Conservation (phyloP, 1,140 invertebrate species). For the Macrobrachium rosenbergii region DNA sequence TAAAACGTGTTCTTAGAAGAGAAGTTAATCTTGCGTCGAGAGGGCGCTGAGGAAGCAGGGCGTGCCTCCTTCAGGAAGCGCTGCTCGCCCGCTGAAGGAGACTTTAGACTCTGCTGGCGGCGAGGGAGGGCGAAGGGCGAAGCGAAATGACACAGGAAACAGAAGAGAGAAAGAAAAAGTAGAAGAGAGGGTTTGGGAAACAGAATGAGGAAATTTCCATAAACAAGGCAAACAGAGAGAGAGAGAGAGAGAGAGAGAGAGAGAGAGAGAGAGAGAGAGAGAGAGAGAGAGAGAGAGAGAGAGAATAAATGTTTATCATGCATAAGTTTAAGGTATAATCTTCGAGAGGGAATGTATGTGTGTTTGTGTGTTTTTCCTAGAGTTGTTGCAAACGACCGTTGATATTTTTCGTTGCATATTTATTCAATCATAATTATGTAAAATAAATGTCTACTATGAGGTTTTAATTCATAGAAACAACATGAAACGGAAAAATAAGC, state of each 20-base stretch:
- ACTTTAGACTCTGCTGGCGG: neutral
- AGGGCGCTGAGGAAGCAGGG: neutral
- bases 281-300: neutral
- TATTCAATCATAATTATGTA: too few species aligned
- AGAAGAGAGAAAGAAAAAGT: neutral
- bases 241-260: neutral
- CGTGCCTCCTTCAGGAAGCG: neutral
- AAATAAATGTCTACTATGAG: too few species aligned
- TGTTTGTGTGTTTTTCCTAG: too few species aligned
- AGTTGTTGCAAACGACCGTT: too few species aligned
- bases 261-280: neutral
- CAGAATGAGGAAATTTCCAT: neutral
- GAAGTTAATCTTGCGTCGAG: neutral
- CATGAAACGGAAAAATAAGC: too few species aligned
- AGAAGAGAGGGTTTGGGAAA: neutral
- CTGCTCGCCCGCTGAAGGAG: neutral
- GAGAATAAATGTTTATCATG: neutral
- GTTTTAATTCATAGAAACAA: too few species aligned
- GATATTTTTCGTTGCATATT: too few species aligned
- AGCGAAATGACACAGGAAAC: too few species aligned
- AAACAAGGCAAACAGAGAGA: neutral
- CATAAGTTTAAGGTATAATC: too few species aligned
- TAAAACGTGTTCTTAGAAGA: neutral
- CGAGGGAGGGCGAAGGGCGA: neutral
- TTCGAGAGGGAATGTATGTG: too few species aligned